phyloP scores from a whole-genome alignment of 2,113 vertebrate genomes.

The Hydropotes inermis region DNA sequence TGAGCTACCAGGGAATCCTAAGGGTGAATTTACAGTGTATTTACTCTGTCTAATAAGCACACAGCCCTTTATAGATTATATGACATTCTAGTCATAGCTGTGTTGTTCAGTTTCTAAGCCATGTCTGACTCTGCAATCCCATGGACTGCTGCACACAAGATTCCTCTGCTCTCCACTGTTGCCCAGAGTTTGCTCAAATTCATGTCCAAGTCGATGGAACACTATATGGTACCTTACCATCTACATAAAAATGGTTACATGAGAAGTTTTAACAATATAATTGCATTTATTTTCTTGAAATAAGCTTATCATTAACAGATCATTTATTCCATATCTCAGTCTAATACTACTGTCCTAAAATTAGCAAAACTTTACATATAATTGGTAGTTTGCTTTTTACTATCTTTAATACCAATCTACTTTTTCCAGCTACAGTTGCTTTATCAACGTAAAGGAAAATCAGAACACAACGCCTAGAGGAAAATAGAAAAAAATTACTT shows the following conservation, averaged over 20 bases:
- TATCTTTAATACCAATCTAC: not conserved
- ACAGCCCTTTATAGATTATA: not conserved
- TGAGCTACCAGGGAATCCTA: not conserved
- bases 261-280: not conserved
- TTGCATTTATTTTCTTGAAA: constrained; percentile 8
- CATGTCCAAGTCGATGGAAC: not conserved
- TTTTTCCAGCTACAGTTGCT: not conserved
- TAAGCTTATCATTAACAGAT: not conserved
- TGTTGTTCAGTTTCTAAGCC: not conserved
- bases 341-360: not conserved
- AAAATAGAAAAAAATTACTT: not conserved
- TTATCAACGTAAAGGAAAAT: not conserved
- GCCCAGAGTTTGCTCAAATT: not conserved
- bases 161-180: not conserved
- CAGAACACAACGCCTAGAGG: not conserved
- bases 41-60: not conserved
- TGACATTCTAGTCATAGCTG: not conserved
- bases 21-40: not conserved
- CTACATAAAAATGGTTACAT: not conserved
- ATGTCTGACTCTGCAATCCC: not conserved
- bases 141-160: not conserved
- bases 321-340: not conserved
- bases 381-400: not conserved
- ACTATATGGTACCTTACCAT: not conserved
- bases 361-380: not conserved